Evolutionary conservation across 2,888 invertebrate species (phyloP), one percentile per base, ranked within the genome.

Genomic region (Ormyrus rosae): DNA sequence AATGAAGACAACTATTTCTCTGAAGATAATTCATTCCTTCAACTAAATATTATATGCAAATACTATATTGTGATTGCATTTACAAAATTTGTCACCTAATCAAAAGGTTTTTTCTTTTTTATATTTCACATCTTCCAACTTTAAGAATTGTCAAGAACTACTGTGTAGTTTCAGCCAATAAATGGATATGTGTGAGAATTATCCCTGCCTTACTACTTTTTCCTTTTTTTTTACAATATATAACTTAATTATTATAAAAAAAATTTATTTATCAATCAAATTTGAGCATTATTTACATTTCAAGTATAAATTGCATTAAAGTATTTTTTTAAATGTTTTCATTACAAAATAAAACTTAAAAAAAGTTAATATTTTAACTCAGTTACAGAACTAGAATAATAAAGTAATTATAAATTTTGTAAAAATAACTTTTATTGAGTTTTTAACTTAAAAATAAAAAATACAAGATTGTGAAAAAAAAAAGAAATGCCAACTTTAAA

Each of bases 161-260:
- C 82, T 81, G 67, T 79, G 82, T 82, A 82, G 82, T 82, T 81
- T 81, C 78, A 69, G 71, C 71, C 76, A 82, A 81, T 82, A 82
- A 82, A 82, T 79, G 81, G 70, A 81, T 79, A 67, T 79, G 72
- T 81, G 81, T 81, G 71, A 79, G 45, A 64, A 75, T 48, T 78
- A 64, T 46, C 34, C 34, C 19, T 50, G 53, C 56, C 50, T 46
- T 50, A 34, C 8, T 46, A 48, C 13, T 71, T 34, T 34, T 34
- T 34, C 34, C 34, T 34, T 34, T 34, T 34, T 4, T 34, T 34
- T 34, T 34, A 34, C 34, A 9, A 50, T 51, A 19, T 61, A 6
- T 55, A 51, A 11, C 45, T 75, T 60, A 11, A 61, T 71, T 60
- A 50, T 63, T 64, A 19, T 2, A 65, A 48, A 48, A 13, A 6